phyloP scores from a whole-genome alignment of 35 echinoderm and acorn worm species.

The Chiridota heheva region DNA sequence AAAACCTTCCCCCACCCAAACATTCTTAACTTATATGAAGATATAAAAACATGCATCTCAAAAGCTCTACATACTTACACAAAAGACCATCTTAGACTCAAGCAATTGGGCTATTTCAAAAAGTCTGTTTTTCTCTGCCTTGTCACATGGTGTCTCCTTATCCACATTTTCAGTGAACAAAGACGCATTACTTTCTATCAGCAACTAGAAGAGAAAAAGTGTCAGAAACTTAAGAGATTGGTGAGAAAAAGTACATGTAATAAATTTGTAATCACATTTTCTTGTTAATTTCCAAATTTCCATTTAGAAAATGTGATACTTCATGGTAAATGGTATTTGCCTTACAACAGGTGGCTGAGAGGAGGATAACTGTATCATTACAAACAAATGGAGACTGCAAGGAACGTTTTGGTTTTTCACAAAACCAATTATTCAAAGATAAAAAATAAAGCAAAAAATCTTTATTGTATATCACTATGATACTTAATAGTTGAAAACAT shows the following conservation, averaged over 20 bases:
- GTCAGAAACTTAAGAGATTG: background rate
- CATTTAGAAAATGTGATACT: background rate
- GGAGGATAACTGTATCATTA: background rate
- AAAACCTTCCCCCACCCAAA: too few relatives aligned
- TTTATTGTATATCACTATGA: too few relatives aligned
- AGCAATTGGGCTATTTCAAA: conserved; percentile 83
- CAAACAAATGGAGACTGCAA: too few relatives aligned
- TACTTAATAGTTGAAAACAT: too few relatives aligned
- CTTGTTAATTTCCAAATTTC: too few relatives aligned
- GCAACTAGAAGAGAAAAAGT: conserved; percentile 46
- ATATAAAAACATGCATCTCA: too few relatives aligned
- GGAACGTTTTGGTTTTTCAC: too few relatives aligned
- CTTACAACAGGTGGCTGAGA: background rate
- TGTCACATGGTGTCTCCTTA: conserved; percentile 88
- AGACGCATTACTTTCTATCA: conserved; percentile 67
- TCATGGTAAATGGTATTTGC: background rate
- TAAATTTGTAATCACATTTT: background rate
- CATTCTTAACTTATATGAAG: too few relatives aligned
- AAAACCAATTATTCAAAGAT: too few relatives aligned
- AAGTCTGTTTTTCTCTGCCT: conserved; percentile 77
- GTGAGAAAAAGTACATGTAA: background rate
- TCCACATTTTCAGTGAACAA: conserved; percentile 90
- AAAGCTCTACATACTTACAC: conserved; percentile 53
- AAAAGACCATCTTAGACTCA: conserved; percentile 99
- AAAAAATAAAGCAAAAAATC: too few relatives aligned